Evolutionary conservation across 1,140 invertebrate species (phyloP), one percentile per base, ranked within the genome.

Genomic region (Zaprionus tsacasi): DNA sequence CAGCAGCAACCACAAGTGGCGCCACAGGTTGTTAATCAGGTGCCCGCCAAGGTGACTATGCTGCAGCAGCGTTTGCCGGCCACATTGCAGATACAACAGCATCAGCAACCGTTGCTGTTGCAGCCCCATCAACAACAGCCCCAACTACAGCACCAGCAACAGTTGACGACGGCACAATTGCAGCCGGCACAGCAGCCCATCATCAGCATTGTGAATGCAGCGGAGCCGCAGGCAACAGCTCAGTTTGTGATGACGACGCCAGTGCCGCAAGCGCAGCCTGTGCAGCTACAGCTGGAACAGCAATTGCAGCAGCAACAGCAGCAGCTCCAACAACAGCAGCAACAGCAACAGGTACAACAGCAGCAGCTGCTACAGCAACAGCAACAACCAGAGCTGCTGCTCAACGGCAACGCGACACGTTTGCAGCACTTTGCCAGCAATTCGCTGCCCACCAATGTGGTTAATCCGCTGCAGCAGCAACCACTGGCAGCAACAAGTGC

Each of bases 371-470:
- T 48, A 38, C 60, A 70, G 30, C 70, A 69, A 25, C 77, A 50
- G 35, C 48, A 55, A n/a, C 6, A 25, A 35, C 1, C 63, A 7
- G 70, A 83, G 38, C 7, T 76, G 27, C 30, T 70, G 6, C 33
- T 67, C 17, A 76, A 72, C 36, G 64, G 75, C 0, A 76, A 48
- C 15, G 50, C 55, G 0, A 80, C 68, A 35, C 82, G 89, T 6
- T 94, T 95, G 61, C 94, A 93, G 56, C 93, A 95, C 55, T 95
- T 94, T 83, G 93, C 93, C 67, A 94, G 94, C 60, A 76, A 56
- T 10, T 78, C 83, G 15, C 94, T 95, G 80, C 95, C 95, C 58
- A 95, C 95, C 30, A 95, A 95, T 91, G 94, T 95, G 36, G 70
- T 95, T 3, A 95, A 95, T 90, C 95, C 95, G 2, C 94, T 95